Evolutionary conservation across 2,888 invertebrate genomes (phyloP).

Genomic region (Cephus runcator): DNA sequence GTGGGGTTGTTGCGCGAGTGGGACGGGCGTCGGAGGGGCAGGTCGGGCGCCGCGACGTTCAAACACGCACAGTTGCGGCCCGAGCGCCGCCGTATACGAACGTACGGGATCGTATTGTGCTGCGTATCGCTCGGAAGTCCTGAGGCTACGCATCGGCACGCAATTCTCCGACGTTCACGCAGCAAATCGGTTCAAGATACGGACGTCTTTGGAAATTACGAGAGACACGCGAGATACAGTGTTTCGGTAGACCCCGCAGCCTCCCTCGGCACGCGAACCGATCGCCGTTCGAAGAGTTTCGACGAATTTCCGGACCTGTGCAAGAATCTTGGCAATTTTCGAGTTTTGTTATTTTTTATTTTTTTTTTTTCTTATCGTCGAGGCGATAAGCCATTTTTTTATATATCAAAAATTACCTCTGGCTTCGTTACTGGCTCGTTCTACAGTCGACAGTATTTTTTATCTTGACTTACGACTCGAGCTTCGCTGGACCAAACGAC

Average conservation of each 20-base stretch:
- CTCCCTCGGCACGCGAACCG: not conserved
- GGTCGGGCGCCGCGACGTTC: conserved; percentile 61
- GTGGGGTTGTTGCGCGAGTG: conserved; percentile 20
- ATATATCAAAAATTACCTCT: not conserved
- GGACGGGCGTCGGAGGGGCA: conserved; percentile 59
- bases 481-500: not conserved
- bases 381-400: not conserved
- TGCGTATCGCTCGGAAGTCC: conserved; percentile 1
- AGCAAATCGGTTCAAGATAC: not conserved
- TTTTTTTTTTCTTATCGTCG: not conserved
- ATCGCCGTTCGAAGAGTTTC: not conserved
- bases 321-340: not conserved
- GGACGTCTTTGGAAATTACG: not conserved
- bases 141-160: not conserved
- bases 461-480: not conserved
- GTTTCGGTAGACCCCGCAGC: not conserved
- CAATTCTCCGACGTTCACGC: not conserved
- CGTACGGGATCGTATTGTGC: conserved; percentile 24
- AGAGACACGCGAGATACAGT: not conserved
- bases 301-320: not conserved
- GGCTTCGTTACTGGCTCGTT: not conserved
- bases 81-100: conserved; percentile 60
- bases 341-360: not conserved
- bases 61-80: conserved; percentile 62
- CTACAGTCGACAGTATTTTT: not conserved